Evolutionary conservation across 2,888 invertebrate genomes (phyloP), one percentile per base, ranked within the genome.

Genomic region (Peribatodes rhomboidaria): DNA sequence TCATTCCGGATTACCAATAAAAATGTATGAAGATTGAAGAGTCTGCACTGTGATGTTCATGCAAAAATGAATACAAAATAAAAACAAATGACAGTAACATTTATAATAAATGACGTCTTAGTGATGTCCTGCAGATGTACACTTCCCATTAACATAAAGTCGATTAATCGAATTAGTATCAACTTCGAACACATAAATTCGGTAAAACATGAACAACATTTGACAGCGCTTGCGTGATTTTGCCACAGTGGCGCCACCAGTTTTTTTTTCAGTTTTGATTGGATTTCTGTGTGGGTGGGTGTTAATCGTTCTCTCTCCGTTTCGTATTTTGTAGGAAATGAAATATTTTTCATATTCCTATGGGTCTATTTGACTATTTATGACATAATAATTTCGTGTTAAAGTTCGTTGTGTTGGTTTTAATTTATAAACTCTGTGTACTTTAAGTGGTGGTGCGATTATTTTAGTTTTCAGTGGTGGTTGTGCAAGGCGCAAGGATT

Each of bases 401-500:
- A 81, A 77, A 68, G 71, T 81, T 83, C 75, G 66, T 52, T 76
- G 82, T 82, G 82, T 80, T 80, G 70, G 71, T 80, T 85, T 80
- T 73, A 68, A 76, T 64, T 77, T 73, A 76, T 72, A 69, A 77
- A 76, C 62, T 68, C 74, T 77, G 87, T 88, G 86, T 81, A 85
- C 80, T 61, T 18, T 22, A 73, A 70, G 71, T 80, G 76, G 83
- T 87, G 83, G 83, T 84, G 88, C 84, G 81, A 82, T 86, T 85
- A 84, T 87, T 88, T 85, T 82, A 60, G 73, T 88, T 85, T 81
- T 81, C 84, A 85, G 88, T 78, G 82, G 89, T 90, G 87, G 81
- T 87, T 87, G 89, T 89, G 87, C 84, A 88, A 87, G 91, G 88
- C 89, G 87, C 84, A 88, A 87, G 91, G 89, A 89, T 90, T 90